phyloP scores from a whole-genome alignment of 2,113 vertebrate genomes.

The Hydropotes inermis region DNA sequence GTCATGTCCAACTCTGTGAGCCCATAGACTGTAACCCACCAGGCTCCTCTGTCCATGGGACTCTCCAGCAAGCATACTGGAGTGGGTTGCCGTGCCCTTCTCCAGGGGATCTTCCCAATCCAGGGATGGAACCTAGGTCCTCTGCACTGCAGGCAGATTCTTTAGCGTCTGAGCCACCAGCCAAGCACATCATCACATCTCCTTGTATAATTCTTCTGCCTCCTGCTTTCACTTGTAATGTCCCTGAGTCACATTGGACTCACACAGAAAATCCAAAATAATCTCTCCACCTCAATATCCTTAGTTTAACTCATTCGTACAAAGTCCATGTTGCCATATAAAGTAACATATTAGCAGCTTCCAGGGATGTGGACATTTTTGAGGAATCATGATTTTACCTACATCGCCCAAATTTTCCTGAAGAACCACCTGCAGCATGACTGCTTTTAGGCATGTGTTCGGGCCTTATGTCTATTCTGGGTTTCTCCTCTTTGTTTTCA shows the following conservation, averaged over 20 bases:
- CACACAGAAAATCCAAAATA: background rate
- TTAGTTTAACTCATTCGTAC: background rate
- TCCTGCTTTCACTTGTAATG: background rate
- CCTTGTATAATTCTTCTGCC: background rate
- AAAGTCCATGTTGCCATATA: background rate
- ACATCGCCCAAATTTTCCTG: background rate
- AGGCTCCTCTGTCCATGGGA: background rate
- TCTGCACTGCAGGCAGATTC: background rate
- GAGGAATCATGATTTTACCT: background rate
- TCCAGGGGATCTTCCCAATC: background rate
- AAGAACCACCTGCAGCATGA: background rate
- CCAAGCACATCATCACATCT: background rate
- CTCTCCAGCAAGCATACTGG: background rate
- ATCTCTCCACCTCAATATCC: background rate
- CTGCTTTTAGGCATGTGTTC: background rate
- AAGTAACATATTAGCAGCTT: background rate
- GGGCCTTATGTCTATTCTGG: background rate
- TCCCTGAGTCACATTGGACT: background rate
- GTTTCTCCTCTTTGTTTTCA: background rate
- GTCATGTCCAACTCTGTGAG: accelerated
- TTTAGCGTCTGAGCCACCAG: background rate
- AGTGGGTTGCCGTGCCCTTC: background rate
- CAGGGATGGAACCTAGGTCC: background rate
- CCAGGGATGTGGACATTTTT: background rate
- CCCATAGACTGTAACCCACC: background rate